Percentiles rank a stretch among this genome's conserved stretches.
phyloP scores from a whole-genome alignment of 2,113 vertebrate genomes.

The Mustelus asterias region DNA sequence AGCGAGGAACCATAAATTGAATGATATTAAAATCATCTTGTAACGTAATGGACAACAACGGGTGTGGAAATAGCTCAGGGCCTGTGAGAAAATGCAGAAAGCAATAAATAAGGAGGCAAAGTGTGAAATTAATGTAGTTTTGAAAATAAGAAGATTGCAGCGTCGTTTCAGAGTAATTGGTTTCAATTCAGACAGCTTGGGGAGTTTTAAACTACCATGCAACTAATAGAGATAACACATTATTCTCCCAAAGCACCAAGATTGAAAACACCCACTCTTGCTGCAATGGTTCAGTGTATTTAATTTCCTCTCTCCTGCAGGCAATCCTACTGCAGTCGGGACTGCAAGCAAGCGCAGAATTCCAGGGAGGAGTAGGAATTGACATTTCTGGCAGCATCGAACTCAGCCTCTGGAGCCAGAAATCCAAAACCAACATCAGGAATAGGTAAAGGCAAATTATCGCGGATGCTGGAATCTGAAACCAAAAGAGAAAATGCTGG shows the following conservation, averaged over 20 bases:
- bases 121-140: neutral
- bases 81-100: neutral
- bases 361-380: conserved; percentile 51
- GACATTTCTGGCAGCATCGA: conserved; percentile 53
- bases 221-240: neutral
- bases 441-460: conserved; percentile 36
- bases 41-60: neutral
- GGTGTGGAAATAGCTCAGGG: neutral
- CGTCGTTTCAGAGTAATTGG: neutral
- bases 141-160: neutral
- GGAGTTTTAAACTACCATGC: neutral
- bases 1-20: neutral
- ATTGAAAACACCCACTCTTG: neutral
- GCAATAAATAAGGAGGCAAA: too few relatives aligned
- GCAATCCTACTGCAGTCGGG: conserved; percentile 56
- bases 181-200: neutral
- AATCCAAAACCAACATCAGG: conserved; percentile 46
- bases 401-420: conserved; percentile 52
- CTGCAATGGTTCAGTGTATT: neutral
- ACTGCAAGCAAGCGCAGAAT: conserved; percentile 45
- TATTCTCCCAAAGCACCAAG: neutral
- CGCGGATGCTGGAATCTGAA: too few relatives aligned
- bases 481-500: too few relatives aligned
- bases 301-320: conserved; percentile 42
- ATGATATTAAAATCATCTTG: neutral